Percentiles rank a stretch among this genome's conserved stretches.
Conservation (phyloP, 2,113 vertebrate genomes). For the Hypocryptadius cinnamomeus region DNA sequence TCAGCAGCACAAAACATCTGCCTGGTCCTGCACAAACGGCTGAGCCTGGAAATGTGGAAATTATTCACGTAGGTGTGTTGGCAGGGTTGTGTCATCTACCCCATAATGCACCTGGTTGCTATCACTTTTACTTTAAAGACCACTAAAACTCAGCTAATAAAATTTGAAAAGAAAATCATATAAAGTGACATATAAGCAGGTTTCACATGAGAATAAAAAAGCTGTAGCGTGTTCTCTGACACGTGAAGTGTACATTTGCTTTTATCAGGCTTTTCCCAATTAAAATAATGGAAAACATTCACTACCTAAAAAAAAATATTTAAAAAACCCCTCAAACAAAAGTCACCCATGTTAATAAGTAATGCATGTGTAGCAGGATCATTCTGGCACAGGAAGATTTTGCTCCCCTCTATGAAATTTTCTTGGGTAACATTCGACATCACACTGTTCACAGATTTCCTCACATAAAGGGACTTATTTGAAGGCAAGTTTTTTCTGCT, state of each 20-base stretch:
- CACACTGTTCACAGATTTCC: neutral
- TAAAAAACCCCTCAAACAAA: neutral
- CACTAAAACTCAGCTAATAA: constrained; percentile 32
- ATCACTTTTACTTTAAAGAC: constrained; percentile 39
- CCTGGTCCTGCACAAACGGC: neutral
- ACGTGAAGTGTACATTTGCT: neutral
- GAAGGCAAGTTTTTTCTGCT: neutral
- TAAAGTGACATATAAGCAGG: constrained; percentile 1
- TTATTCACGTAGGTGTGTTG: neutral
- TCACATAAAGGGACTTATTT: neutral
- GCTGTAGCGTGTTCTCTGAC: neutral
- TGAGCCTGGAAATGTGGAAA: neutral
- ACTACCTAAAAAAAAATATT: neutral
- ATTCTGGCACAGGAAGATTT: neutral
- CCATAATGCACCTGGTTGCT: constrained; percentile 11
- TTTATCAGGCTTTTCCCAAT: constrained; percentile 2
- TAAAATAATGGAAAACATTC: constrained; percentile 38
- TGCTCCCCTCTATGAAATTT: neutral
- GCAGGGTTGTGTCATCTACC: neutral
- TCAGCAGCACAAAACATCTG: neutral
- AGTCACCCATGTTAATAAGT: neutral
- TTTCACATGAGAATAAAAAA: neutral
- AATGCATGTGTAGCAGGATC: neutral
- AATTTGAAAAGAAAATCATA: constrained; percentile 32
- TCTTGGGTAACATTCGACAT: neutral